Evolutionary conservation across 2,888 invertebrate species (phyloP).

Genomic region (Pycnomerus fuliginosus): DNA sequence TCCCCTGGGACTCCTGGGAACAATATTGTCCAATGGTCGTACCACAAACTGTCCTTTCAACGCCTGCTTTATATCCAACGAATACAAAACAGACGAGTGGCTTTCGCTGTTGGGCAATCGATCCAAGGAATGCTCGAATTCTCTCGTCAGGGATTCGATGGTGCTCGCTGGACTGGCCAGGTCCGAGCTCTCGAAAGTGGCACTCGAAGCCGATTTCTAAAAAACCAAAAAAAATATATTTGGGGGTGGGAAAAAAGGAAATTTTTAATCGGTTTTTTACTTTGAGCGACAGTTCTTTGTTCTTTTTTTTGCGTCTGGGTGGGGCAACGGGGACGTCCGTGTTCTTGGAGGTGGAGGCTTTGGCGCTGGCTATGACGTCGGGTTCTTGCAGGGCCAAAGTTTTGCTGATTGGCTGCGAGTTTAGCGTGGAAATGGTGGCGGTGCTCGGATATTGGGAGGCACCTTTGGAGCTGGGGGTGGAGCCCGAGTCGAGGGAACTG

Average conservation of each 20-base stretch:
- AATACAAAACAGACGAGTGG: constrained; percentile 41
- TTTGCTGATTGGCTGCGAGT: constrained; percentile 16
- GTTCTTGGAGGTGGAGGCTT: constrained; percentile 57
- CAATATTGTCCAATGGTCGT: constrained; percentile 65
- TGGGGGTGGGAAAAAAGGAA: constrained; percentile 4
- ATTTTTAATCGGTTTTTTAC: constrained; percentile 24
- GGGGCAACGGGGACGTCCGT: constrained; percentile 66
- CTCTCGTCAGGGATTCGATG: constrained; percentile 74
- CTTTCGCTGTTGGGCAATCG: constrained; percentile 35
- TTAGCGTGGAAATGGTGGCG: constrained; percentile 40
- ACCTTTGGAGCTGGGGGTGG: constrained; percentile 49
- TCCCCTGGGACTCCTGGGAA: constrained; percentile 48
- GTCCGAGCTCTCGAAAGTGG: constrained; percentile 46
- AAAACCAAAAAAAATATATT: constrained; percentile 19
- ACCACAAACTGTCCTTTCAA: constrained; percentile 61
- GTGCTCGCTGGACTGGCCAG: constrained; percentile 77
- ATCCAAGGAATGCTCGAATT: constrained; percentile 80
- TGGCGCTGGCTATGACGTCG: constrained; percentile 91
- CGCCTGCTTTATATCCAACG: constrained; percentile 49
- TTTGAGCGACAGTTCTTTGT: constrained; percentile 41
- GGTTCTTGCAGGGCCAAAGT: constrained; percentile 71
- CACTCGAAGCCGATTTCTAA: constrained; percentile 43
- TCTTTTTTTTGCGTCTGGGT: constrained; percentile 76
- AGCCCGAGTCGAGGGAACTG: constrained; percentile 49
- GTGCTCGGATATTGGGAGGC: constrained; percentile 49